Conservation (phyloP, 2,888 invertebrate species). For the Volucella zonaria region DNA sequence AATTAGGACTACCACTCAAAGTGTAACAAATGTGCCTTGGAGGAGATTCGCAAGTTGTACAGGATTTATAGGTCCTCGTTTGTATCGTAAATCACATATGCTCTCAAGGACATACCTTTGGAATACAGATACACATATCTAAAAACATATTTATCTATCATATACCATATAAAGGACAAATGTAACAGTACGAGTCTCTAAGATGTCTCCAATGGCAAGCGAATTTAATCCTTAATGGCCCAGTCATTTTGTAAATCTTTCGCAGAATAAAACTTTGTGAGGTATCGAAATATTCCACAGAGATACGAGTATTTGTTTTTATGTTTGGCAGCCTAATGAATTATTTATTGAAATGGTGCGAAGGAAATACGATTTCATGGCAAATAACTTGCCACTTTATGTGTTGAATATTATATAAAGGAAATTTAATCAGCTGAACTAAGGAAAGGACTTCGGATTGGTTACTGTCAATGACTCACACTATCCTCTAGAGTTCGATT, state of each 20-base stretch:
- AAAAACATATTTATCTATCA: too few species aligned
- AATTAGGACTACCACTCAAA: not conserved
- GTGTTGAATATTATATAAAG: conserved; percentile 4
- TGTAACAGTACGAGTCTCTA: too few species aligned
- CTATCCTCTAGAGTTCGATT: too few species aligned
- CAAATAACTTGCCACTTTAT: conserved; percentile 8
- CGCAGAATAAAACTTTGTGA: not conserved
- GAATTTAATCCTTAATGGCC: conserved; percentile 23
- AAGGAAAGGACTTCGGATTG: too few species aligned
- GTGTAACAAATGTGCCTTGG: conserved; percentile 3
- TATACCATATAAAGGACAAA: too few species aligned
- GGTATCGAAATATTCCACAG: conserved; percentile 24
- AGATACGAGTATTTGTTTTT: not conserved
- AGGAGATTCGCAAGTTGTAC: not conserved
- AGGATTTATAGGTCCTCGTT: not conserved
- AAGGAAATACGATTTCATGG: not conserved
- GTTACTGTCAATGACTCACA: too few species aligned
- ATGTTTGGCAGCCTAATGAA: conserved; percentile 27
- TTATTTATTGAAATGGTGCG: conserved; percentile 1
- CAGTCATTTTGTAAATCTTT: conserved; percentile 15
- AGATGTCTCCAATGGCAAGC: not conserved
- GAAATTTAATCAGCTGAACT: not conserved
- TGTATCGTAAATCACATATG: conserved; percentile 8
- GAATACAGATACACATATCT: not conserved
- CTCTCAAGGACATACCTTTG: conserved; percentile 2